Evolutionary conservation across 1,140 invertebrate genomes (phyloP).

Genomic region (Arion vulgaris): DNA sequence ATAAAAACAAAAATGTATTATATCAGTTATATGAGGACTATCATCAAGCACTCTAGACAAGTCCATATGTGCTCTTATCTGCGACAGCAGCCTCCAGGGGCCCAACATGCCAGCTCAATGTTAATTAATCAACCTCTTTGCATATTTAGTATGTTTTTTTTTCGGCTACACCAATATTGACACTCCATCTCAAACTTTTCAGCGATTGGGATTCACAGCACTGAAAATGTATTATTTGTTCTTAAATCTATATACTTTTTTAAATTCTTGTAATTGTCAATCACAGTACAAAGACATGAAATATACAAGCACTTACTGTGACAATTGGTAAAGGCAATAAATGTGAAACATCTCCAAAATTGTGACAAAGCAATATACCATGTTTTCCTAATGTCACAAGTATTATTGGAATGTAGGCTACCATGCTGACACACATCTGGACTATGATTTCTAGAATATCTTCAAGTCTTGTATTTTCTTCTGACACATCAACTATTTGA

Average conservation of each 20-base stretch:
- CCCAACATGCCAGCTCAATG: too few species aligned
- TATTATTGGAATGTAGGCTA: constrained; percentile 53
- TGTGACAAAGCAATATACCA: constrained; percentile 58
- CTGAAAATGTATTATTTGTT: neutral
- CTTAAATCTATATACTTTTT: too few species aligned
- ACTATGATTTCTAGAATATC: constrained; percentile 47
- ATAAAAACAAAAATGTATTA: too few species aligned
- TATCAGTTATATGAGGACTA: too few species aligned
- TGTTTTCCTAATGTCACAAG: constrained; percentile 63
- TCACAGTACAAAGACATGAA: neutral
- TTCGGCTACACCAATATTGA: too few species aligned
- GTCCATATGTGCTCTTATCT: too few species aligned
- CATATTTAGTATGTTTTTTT: too few species aligned
- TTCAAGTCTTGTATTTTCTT: constrained; percentile 32
- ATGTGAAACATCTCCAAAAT: neutral
- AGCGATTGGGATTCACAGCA: too few species aligned
- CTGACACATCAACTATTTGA: neutral
- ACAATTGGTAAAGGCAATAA: neutral
- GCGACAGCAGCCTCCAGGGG: too few species aligned
- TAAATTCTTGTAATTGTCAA: neutral
- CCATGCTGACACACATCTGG: constrained; percentile 39
- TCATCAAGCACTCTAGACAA: too few species aligned
- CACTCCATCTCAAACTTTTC: too few species aligned
- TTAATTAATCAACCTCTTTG: too few species aligned
- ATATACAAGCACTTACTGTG: neutral